These are phyloP conservation scores for Leptinotarsa haldemani DNA, from an alignment of 2,888 invertebrate genomes.

Conservation along the genomic window DNA sequence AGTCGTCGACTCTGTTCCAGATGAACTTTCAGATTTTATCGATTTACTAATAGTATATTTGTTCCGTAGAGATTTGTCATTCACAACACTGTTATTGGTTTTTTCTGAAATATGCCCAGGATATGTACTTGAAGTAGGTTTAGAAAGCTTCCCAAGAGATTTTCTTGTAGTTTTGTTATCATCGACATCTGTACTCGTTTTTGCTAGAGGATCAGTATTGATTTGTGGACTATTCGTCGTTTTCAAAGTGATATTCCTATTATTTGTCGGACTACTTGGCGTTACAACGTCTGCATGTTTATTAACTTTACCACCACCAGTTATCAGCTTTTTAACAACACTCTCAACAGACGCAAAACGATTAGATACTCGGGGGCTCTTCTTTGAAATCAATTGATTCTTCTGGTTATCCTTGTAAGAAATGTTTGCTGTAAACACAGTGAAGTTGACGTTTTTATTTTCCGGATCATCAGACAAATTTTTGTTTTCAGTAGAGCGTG, in stretches of 20 bases:
- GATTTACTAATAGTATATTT: background rate
- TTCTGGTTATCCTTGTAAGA: background rate
- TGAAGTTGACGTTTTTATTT: conserved; percentile 2
- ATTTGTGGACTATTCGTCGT: background rate
- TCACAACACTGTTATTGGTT: background rate
- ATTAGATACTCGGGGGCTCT: background rate
- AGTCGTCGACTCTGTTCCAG: background rate
- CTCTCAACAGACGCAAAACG: conserved; percentile 19
- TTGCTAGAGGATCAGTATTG: too few relatives aligned
- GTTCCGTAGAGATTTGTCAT: background rate
- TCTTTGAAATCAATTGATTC: background rate
- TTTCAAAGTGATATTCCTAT: background rate
- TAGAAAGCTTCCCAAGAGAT: background rate
- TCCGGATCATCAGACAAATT: background rate
- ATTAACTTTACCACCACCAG: background rate
- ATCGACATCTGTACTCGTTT: background rate
- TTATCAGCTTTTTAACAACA: conserved; percentile 19
- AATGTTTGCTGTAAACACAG: conserved; percentile 1
- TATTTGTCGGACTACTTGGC: background rate
- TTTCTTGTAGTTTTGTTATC: background rate
- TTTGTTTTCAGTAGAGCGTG: background rate
- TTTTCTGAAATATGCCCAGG: background rate
- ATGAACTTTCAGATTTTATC: background rate
- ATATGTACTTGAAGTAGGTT: background rate
- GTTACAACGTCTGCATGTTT: too few relatives aligned